Conservation (phyloP, 2,888 invertebrate species). For the Campoletis raptor region DNA sequence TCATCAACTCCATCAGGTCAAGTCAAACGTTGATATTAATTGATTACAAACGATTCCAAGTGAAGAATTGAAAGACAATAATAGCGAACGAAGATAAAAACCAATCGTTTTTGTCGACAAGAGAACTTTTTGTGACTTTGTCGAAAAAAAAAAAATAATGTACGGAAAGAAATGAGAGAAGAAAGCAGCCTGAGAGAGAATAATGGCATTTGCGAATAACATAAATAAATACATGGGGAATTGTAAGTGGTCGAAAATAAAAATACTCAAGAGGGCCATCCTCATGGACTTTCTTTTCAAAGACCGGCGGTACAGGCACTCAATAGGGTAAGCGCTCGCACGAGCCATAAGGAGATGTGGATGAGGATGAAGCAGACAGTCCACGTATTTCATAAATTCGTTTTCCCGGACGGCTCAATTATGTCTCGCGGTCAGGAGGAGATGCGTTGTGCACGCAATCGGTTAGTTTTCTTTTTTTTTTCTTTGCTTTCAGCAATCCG, state of each 20-base stretch:
- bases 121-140: background rate
- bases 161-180: background rate
- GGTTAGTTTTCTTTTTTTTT: slow-evolving; percentile 23
- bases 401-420: slow-evolving; percentile 69
- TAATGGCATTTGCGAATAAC: slow-evolving; percentile 11
- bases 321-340: slow-evolving; percentile 6
- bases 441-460: slow-evolving; percentile 55
- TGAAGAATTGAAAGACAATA: background rate
- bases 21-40: background rate
- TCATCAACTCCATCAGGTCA: background rate
- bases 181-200: background rate
- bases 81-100: slow-evolving; percentile 4
- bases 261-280: slow-evolving; percentile 17
- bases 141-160: background rate
- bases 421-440: slow-evolving; percentile 63
- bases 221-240: slow-evolving; percentile 49
- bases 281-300: slow-evolving; percentile 1
- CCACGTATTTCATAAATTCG: slow-evolving; percentile 67
- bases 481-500: slow-evolving; percentile 21
- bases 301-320: background rate
- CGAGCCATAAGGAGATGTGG: slow-evolving; percentile 22
- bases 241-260: slow-evolving; percentile 45
- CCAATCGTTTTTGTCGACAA: background rate
- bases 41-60: background rate
- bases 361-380: slow-evolving; percentile 27